Evolutionary conservation across 1,140 invertebrate genomes (phyloP).

Genomic region (Cydia splendana): DNA sequence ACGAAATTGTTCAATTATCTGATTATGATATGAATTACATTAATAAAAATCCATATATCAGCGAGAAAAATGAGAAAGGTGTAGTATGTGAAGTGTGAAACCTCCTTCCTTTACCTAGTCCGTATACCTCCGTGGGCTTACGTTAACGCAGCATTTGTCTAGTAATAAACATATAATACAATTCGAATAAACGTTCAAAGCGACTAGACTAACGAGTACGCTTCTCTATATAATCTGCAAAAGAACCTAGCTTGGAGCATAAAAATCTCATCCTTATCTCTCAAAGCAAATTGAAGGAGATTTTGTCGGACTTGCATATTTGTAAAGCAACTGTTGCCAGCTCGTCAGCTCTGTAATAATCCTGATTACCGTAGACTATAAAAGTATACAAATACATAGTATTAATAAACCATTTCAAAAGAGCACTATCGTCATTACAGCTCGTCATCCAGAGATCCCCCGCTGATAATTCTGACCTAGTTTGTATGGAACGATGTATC

Average conservation of each 20-base stretch:
- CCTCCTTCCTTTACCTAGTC: no score
- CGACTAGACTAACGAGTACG: no score
- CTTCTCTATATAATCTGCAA: background rate
- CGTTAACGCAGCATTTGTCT: no score
- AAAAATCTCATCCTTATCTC: background rate
- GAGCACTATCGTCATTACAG: slow-evolving; percentile 1
- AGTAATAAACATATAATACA: no score
- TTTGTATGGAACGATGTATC: background rate
- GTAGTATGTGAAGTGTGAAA: no score
- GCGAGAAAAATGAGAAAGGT: no score
- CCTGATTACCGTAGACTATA: background rate
- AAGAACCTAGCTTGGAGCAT: background rate
- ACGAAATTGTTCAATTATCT: no score
- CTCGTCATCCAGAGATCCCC: background rate
- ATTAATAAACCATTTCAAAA: background rate
- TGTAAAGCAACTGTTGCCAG: background rate
- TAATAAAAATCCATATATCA: no score
- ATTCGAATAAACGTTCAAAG: no score
- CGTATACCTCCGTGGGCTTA: no score
- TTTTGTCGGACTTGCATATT: background rate
- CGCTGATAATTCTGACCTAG: slow-evolving; percentile 3
- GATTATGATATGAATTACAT: no score
- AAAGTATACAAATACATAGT: background rate
- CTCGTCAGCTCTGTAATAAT: background rate
- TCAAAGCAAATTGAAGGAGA: background rate